phyloP scores from a whole-genome alignment of 1,140 invertebrate genomes.

The Drosophila saltans region DNA sequence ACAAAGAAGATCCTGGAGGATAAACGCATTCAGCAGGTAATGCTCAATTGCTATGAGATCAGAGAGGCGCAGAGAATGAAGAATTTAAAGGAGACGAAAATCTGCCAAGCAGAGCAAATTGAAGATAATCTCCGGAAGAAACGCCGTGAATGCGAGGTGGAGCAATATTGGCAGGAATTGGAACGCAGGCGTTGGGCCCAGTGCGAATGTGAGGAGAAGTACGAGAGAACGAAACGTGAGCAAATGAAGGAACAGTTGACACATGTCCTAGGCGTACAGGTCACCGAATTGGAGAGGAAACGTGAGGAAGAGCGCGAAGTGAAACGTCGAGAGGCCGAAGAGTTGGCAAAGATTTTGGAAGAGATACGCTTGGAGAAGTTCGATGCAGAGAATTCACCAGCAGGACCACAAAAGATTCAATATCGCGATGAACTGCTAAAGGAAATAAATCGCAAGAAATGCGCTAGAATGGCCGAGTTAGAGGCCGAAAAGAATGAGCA shows the following conservation, averaged over 20 bases:
- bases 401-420: neutral
- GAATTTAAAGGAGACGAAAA: slow-evolving; percentile 53
- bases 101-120: slow-evolving; percentile 72
- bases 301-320: slow-evolving; percentile 32
- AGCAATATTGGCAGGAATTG: slow-evolving; percentile 62
- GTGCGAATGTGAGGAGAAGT: slow-evolving; percentile 40
- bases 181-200: slow-evolving; percentile 57
- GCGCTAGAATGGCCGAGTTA: slow-evolving; percentile 35
- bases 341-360: slow-evolving; percentile 51
- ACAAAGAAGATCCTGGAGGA: slow-evolving; percentile 56
- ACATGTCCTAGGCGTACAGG: slow-evolving; percentile 50
- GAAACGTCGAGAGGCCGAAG: slow-evolving; percentile 45
- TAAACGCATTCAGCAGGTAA: slow-evolving; percentile 65
- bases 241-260: slow-evolving; percentile 47
- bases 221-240: slow-evolving; percentile 41
- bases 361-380: slow-evolving; percentile 73
- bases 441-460: slow-evolving; percentile 53
- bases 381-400: slow-evolving; percentile 33
- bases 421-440: slow-evolving; percentile 64
- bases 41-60: slow-evolving; percentile 72
- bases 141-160: slow-evolving; percentile 51
- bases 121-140: slow-evolving; percentile 58
- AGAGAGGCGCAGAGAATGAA: slow-evolving; percentile 64
- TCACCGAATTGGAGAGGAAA: slow-evolving; percentile 53
- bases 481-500: slow-evolving; percentile 57